Base-by-base conservation (phyloP, 2,113 vertebrate species). In the Mystacornis crossleyi region DNA sequence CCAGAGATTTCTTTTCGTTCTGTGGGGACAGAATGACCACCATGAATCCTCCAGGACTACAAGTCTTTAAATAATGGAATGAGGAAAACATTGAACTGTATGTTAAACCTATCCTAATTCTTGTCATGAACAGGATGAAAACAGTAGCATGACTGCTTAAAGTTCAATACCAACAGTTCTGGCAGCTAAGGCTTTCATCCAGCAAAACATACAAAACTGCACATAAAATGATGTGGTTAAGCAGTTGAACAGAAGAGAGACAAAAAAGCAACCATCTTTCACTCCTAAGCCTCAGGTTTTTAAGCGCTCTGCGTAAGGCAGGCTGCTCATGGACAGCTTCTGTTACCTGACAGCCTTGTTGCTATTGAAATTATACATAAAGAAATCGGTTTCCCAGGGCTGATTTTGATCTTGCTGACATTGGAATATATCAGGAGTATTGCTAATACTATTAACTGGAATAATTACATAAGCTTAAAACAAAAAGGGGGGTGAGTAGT, bases 391-490 rank as follows among this genome's bases (percentile, higher is more conserved):
- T 89, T 89, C 54, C 33, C 62, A 47, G 34, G 26, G 15, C 34
- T 88, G 91, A 94, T 87, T 80, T 74, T 36, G 61, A 82, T 93
- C 94, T 87, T 60, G 81, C 42, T 94, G 73, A 75, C 70, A 73
- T 8, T 67, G 70, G 42, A 91, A 82, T 91, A 79, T 65, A 87
- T 45, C 61, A 87, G 31, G 36, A 89, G 38, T 75, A 93, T 86
- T 87, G 69, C 61, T 87, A 78, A 95, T 64, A 69, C 65, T 4
- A 20, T 69, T 69, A 86, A 89, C 2, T 91, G 66, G 83, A 94
- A 82, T 80, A 90, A 87, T 77, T 85, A 87, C 20, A 87, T 31
- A 91, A 67, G 43, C 51, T 64, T 38, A 7, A 54, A 78, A 70
- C 2, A 1, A 34, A 54, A 67, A 6, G 4, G 3, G 13, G 18